phyloP scores from a whole-genome alignment of 1,140 invertebrate genomes.

The Copidosoma floridanum region DNA sequence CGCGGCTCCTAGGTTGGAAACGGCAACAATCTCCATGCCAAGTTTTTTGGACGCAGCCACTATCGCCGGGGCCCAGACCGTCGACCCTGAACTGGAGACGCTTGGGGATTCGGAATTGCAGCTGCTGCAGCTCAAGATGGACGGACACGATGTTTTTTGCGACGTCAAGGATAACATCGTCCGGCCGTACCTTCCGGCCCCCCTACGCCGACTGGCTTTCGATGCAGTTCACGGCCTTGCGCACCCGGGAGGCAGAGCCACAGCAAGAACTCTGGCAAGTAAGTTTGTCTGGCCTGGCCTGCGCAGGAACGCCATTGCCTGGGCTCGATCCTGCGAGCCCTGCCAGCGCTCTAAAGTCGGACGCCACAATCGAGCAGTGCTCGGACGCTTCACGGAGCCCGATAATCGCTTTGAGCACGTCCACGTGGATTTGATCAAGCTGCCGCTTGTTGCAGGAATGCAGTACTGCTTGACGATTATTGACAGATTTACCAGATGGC shows the following conservation, averaged over 20 bases:
- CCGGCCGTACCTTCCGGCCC: neutral
- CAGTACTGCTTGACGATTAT: conserved; percentile 29
- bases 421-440: neutral
- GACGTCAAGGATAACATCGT: neutral
- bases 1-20: no score
- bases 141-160: neutral
- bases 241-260: conserved; percentile 17
- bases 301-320: neutral
- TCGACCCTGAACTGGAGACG: no score
- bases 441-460: neutral
- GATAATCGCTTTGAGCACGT: neutral
- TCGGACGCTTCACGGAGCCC: neutral
- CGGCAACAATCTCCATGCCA: no score
- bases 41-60: no score
- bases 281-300: neutral
- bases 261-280: neutral
- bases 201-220: neutral
- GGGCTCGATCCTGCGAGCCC: neutral
- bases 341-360: neutral
- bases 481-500: no score
- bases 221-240: neutral
- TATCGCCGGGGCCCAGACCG: no score
- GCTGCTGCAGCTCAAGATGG: neutral
- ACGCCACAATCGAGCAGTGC: neutral
- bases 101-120: neutral